A percentile compares a stretch with the other conserved stretches of the same genome.
Conservation (phyloP, 53 echinoderm and acorn worm genomes). For the Arbacia lixula region DNA sequence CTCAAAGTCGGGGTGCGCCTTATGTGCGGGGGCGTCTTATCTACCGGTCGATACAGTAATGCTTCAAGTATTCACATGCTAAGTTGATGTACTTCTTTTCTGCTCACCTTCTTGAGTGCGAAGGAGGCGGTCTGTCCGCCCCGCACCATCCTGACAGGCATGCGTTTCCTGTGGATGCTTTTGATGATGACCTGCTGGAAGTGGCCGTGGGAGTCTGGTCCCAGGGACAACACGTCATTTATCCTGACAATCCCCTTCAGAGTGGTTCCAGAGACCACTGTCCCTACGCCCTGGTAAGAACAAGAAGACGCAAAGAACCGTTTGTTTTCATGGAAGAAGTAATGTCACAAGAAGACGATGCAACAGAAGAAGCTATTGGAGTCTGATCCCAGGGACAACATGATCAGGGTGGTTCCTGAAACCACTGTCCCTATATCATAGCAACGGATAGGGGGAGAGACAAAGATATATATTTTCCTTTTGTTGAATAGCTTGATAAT, state of each 20-base stretch:
- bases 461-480: too few relatives aligned
- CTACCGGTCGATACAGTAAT: too few relatives aligned
- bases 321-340: too few relatives aligned
- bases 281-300: conserved; percentile 86
- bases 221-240: conserved; percentile 88
- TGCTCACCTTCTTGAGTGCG: conserved; percentile 92
- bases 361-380: conserved; percentile 84
- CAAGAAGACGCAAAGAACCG: background rate
- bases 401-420: conserved; percentile 88
- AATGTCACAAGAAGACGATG: conserved; percentile 87
- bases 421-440: conserved; percentile 99
- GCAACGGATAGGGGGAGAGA: too few relatives aligned
- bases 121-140: conserved; percentile 99
- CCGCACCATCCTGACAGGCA: conserved; percentile 93
- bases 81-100: too few relatives aligned
- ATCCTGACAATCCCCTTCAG: conserved; percentile 85
- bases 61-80: too few relatives aligned
- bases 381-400: conserved; percentile 88
- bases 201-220: conserved; percentile 89
- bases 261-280: conserved; percentile 95
- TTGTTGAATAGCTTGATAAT: too few relatives aligned
- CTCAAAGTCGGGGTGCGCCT: too few relatives aligned
- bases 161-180: conserved; percentile 94
- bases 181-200: conserved; percentile 95
- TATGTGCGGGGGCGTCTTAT: too few relatives aligned